These are phyloP conservation scores for Corynorhinus townsendii DNA, from an alignment of 2,113 vertebrate species.

Conservation along the genomic window DNA sequence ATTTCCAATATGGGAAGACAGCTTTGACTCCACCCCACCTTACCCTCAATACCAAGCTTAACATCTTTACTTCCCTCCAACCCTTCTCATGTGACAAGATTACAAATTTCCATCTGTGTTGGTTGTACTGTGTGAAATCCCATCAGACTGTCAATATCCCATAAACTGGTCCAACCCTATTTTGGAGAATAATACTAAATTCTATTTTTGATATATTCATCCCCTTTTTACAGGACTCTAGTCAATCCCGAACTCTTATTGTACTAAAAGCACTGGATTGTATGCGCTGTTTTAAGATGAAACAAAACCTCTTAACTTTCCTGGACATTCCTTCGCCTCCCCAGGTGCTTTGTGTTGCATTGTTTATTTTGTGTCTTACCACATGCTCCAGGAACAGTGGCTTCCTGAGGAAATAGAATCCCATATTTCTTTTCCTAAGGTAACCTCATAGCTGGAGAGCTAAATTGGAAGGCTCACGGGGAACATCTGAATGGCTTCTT, in stretches of 20 bases:
- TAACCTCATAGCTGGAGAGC: conserved; percentile 7
- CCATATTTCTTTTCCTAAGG: neutral
- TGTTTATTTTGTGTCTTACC: neutral
- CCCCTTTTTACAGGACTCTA: neutral
- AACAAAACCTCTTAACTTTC: neutral
- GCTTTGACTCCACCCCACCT: neutral
- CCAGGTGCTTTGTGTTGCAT: neutral
- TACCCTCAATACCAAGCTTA: neutral
- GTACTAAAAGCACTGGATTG: neutral
- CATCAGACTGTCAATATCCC: neutral
- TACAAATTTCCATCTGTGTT: neutral
- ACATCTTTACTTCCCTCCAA: neutral
- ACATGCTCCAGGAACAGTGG: neutral
- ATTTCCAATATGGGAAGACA: neutral
- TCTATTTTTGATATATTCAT: neutral
- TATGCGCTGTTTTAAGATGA: neutral
- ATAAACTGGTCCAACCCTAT: neutral
- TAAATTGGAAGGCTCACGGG: neutral
- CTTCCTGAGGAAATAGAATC: conserved; percentile 27
- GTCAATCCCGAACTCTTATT: neutral
- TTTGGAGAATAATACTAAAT: neutral
- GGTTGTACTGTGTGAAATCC: neutral
- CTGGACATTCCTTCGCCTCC: neutral
- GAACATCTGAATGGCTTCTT: neutral
- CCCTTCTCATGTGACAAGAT: neutral